Base-by-base conservation (phyloP, 2,888 invertebrate species). In the Caenorhabditis angaria region DNA sequence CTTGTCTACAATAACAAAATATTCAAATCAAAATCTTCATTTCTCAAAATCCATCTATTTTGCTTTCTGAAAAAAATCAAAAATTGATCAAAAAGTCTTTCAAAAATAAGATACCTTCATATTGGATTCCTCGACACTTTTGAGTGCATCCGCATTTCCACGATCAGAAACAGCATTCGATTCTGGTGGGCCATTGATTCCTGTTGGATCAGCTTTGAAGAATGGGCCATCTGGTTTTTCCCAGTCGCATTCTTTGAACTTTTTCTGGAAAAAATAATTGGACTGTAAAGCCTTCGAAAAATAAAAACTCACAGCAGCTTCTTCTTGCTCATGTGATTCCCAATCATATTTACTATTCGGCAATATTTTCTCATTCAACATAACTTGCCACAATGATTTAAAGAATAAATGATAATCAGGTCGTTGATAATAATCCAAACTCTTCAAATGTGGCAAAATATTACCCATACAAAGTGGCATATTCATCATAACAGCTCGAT, bases 381-480 rank as follows among this genome's bases (percentile, higher is more conserved):
- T 74, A 56, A 74, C 66, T 54, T 67, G 61, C 60, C 61, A 66
- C 14, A 74, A 35, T 0, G 54, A 62, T 47, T 63, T 66, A 63
- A 69, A 74, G 32, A 74, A 25, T 54, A 20, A 74, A 61, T 66
- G 57, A 67, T 83, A 83, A 68, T 82, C 76, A 4, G 83, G 83
- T 48, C 81, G 66, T 27, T 56, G 62, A 63, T 83, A 83, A 58
- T 71, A 79, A 56, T 81, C 64, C n/a, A 81, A 67, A 5, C 64
- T 53, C 12, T 76, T 61, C 58, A 83, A 62, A 25, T 80, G 74
- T 14, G 77, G 65, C 28, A 83, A 60, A 1, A 57, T 35, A n/a
- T 63, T 51, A 18, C 48, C 22, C 64, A 69, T 48, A 35, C 62
- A 62, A 57, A 58, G 5, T 10, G 83, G 83, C 76, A 83, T 78